Percentiles rank a stretch among this genome's conserved stretches.
Evolutionary conservation across 2,888 invertebrate genomes (phyloP).

Genomic region (Heteromyza rotundicornis): DNA sequence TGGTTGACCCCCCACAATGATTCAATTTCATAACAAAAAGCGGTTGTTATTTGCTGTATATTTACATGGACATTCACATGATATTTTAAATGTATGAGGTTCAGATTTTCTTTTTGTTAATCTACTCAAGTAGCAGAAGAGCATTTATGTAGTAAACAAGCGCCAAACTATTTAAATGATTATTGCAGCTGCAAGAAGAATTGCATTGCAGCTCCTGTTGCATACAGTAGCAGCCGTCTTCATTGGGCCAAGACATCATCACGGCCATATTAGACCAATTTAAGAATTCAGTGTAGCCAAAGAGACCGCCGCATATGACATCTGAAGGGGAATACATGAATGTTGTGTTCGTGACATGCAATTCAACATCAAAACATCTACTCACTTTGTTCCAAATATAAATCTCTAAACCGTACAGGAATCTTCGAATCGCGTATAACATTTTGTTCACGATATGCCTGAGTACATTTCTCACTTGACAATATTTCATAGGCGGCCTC

Average conservation of each 20-base stretch:
- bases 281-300: slow-evolving; percentile 52
- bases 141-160: slow-evolving; percentile 51
- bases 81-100: not conserved
- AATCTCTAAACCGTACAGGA: slow-evolving; percentile 36
- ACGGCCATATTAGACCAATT: slow-evolving; percentile 51
- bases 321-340: slow-evolving; percentile 32
- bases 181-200: slow-evolving; percentile 31
- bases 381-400: slow-evolving; percentile 58
- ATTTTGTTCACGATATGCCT: slow-evolving; percentile 51
- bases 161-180: slow-evolving; percentile 48
- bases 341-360: not conserved
- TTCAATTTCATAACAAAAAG: no score
- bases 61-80: no score
- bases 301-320: slow-evolving; percentile 51
- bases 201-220: not conserved
- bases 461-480: slow-evolving; percentile 43
- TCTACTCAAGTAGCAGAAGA: slow-evolving; percentile 35
- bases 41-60: not conserved
- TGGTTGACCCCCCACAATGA: no score
- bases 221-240: slow-evolving; percentile 8
- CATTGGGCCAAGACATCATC: slow-evolving; percentile 41
- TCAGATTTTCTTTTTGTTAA: not conserved
- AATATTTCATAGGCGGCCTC: slow-evolving; percentile 42
- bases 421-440: slow-evolving; percentile 37
- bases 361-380: not conserved